These are phyloP conservation scores for Gisinianus flammeolus DNA, from an alignment of 2,888 invertebrate species.

Conservation along the genomic window DNA sequence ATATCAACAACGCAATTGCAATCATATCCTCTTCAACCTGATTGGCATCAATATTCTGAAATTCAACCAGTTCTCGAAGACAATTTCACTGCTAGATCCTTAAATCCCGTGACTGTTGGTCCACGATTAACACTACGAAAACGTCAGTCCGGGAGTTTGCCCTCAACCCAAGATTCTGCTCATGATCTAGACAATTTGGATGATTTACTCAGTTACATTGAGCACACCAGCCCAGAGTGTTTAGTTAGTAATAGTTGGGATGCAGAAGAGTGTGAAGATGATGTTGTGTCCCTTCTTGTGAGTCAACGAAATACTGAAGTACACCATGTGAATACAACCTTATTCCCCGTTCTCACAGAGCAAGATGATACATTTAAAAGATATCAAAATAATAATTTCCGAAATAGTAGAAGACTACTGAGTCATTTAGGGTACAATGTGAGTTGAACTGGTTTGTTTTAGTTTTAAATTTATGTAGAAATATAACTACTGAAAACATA, in stretches of 20 bases:
- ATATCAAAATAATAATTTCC: conserved; percentile 65
- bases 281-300: conserved; percentile 82
- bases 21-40: conserved; percentile 24
- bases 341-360: background rate
- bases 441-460: too few relatives aligned
- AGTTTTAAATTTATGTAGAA: too few relatives aligned
- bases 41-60: background rate
- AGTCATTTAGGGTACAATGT: conserved; percentile 85
- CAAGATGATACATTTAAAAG: conserved; percentile 9
- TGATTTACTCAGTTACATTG: conserved; percentile 90
- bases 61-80: conserved; percentile 5
- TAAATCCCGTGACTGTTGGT: conserved; percentile 13
- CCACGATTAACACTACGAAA: conserved; percentile 75
- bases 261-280: conserved; percentile 78
- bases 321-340: conserved; percentile 68
- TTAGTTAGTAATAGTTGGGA: conserved; percentile 75
- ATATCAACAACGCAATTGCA: conserved; percentile 79
- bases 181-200: conserved; percentile 90
- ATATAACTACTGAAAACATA: too few relatives aligned
- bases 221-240: conserved; percentile 90
- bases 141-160: conserved; percentile 76
- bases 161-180: conserved; percentile 79
- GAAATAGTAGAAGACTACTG: conserved; percentile 85
- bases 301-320: conserved; percentile 84
- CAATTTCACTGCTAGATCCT: background rate